Evolutionary conservation across 2,888 invertebrate genomes (phyloP), one percentile per base, ranked within the genome.

Genomic region (Phengaris alcon): DNA sequence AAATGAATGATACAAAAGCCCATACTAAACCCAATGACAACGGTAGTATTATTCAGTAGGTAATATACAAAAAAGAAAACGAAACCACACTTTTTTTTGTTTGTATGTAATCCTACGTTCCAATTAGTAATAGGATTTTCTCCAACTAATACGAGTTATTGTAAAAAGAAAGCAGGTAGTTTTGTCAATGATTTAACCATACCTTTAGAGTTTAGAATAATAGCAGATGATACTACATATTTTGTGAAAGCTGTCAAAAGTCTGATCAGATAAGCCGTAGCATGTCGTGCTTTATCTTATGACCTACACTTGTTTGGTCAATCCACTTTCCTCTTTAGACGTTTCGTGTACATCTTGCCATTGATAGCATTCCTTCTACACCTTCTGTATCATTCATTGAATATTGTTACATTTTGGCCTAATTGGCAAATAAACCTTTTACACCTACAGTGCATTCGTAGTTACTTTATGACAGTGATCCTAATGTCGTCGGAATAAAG

Each of bases 261-360:
- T 12, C 52, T 52, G 52, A 64, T 64, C 64, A 64, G 64, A 64
- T 64, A 64, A 64, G 64, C 64, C 64, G 15, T 64, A 52, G 52
- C 10, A 48, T 3, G 48, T 22, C 64, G 44, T 64, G 64, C 64
- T 64, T 64, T 64, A 70, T 51, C 48, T 70, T 70, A 10, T 52
- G 70, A 51, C 70, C 70, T 70, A 70, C 70, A 70, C 70, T 70
- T 70, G 70, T 44, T 64, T 35, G 35, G 35, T 35, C 70, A 52
- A 6, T 35, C 70, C 10, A 70, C 70, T 70, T 70, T 70, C 70
- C 48, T 70, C 52, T 70, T 70, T 64, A 64, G 64, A 44, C 13
- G 13, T 64, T 64, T 64, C 64, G 35, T 64, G 64, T 64, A 35
- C 44, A 44, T 59, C 15, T 64, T 64, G 64, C 64, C 64, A 64